phyloP scores from a whole-genome alignment of 2,797 vertebrate genomes.

The Semotilus atromaculatus region DNA sequence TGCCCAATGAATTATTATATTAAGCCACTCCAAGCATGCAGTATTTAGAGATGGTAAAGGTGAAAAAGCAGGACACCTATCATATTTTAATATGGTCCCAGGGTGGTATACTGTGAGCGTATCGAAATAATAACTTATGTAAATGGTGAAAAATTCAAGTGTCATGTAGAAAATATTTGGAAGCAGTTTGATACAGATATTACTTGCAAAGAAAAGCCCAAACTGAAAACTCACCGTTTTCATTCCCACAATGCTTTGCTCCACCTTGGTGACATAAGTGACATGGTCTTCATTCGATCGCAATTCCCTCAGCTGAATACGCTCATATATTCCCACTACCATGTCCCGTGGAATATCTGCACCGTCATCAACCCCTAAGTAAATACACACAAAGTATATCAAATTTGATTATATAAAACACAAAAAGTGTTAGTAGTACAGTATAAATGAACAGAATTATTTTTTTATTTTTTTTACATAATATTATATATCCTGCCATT shows the following conservation, averaged over 20 bases:
- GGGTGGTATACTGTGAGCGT: not conserved
- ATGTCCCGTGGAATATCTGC: slow-evolving; percentile 97
- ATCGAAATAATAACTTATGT: not conserved
- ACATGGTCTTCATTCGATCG: slow-evolving; percentile 98
- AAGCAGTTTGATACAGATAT: not conserved
- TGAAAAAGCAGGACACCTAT: slow-evolving; percentile 11
- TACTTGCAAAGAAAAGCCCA: not conserved
- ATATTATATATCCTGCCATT: not conserved
- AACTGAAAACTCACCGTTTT: slow-evolving; percentile 55
- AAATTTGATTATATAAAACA: not conserved
- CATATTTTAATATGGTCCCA: not conserved
- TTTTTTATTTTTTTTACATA: too few relatives aligned
- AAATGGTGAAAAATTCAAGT: not conserved
- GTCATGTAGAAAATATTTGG: not conserved
- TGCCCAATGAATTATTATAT: slow-evolving; percentile 17
- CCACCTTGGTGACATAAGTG: slow-evolving; percentile 97
- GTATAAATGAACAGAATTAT: not conserved
- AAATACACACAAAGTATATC: slow-evolving; percentile 24
- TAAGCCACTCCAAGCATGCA: not conserved
- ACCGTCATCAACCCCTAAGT: slow-evolving; percentile 93
- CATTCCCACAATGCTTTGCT: slow-evolving; percentile 71
- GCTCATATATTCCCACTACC: slow-evolving; percentile 97
- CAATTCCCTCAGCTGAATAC: slow-evolving; percentile 96
- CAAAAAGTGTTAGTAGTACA: not conserved
- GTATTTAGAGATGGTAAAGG: not conserved